These are phyloP conservation scores for Pangasius djambal DNA, from an alignment of 2,797 vertebrate species.

Conservation along the genomic window DNA sequence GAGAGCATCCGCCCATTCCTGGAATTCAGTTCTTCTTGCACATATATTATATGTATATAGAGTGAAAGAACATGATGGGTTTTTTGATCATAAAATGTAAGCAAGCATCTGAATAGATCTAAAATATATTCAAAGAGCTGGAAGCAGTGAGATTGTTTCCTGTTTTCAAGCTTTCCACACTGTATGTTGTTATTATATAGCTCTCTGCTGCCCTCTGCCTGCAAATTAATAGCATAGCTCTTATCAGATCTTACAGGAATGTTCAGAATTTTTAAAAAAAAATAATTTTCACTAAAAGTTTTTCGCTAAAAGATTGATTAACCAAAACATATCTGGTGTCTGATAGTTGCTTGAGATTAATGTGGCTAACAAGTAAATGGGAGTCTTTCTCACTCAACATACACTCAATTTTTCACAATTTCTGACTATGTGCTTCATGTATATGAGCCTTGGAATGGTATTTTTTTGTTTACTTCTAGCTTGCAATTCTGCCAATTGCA, in stretches of 20 bases:
- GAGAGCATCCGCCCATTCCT: constrained; percentile 69
- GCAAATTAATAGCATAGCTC: background rate
- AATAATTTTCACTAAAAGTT: background rate
- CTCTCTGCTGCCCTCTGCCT: constrained; percentile 70
- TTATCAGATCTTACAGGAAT: background rate
- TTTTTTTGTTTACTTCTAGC: background rate
- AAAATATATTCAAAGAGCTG: background rate
- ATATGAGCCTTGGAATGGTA: background rate
- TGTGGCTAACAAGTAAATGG: background rate
- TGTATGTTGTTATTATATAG: background rate
- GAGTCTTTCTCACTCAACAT: background rate
- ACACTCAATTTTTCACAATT: background rate
- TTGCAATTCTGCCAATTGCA: background rate
- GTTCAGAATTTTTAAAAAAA: background rate
- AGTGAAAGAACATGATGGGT: background rate
- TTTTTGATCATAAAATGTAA: background rate
- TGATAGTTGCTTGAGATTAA: background rate
- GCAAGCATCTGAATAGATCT: background rate
- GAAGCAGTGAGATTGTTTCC: background rate
- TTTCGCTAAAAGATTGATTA: background rate
- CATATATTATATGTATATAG: background rate
- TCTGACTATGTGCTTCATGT: background rate
- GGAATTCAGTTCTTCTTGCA: constrained; percentile 27
- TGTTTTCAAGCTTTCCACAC: background rate
- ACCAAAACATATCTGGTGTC: background rate